Conservation (phyloP, 1,140 invertebrate genomes). For the Hetaerina americana region DNA sequence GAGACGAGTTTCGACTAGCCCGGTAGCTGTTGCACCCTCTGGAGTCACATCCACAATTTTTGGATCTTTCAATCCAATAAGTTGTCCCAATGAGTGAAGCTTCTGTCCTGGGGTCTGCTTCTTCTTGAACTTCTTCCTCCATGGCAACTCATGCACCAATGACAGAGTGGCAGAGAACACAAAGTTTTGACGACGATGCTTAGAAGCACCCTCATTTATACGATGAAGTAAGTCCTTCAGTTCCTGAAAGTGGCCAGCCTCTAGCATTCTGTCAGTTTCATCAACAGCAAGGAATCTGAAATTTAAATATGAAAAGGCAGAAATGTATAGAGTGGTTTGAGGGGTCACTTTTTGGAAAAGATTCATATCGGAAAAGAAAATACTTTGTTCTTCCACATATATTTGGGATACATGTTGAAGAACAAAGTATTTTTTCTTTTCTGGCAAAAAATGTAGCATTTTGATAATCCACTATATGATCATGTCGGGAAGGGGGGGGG, state of each 20-base stretch:
- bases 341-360: too few species aligned
- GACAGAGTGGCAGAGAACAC: constrained; percentile 97
- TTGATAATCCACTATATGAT: too few species aligned
- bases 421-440: too few species aligned
- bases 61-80: constrained; percentile 71
- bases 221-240: constrained; percentile 65
- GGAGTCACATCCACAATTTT: constrained; percentile 87
- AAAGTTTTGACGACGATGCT: constrained; percentile 77
- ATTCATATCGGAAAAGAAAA: too few species aligned
- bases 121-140: constrained; percentile 47
- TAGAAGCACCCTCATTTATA: constrained; percentile 56
- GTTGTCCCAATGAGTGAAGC: constrained; percentile 51
- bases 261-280: constrained; percentile 97
- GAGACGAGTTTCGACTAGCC: constrained; percentile 70
- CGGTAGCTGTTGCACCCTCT: constrained; percentile 58
- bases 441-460: too few species aligned
- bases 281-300: constrained; percentile 81
- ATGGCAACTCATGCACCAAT: constrained; percentile 68
- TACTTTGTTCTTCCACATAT: too few species aligned
- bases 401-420: too few species aligned
- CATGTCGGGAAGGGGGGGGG: too few species aligned
- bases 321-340: too few species aligned
- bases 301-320: constrained; percentile 7
- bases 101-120: constrained; percentile 57
- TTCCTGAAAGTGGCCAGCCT: constrained; percentile 93